A percentile compares a stretch with the other conserved stretches of the same genome.
Conservation (phyloP, 2,797 vertebrate species). For the Lacerta viridis region DNA sequence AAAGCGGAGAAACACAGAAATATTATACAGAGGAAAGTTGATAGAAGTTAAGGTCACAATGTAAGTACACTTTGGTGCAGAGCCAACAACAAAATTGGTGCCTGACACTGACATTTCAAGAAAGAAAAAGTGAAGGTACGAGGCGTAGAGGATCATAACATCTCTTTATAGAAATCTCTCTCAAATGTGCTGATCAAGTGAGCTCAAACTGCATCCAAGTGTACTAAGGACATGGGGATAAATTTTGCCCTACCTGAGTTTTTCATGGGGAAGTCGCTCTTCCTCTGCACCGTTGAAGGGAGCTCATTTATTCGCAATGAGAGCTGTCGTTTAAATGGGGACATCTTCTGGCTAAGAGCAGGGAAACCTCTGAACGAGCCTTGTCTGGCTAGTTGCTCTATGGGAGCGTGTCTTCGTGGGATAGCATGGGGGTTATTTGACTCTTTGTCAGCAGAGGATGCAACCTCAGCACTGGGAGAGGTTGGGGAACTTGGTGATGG, state of each 20-base stretch:
- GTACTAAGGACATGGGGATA: not conserved
- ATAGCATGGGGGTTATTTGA: slow-evolving; percentile 88
- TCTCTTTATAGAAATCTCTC: no score
- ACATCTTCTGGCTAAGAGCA: slow-evolving; percentile 96
- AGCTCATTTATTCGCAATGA: slow-evolving; percentile 97
- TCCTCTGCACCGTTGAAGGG: slow-evolving; percentile 96
- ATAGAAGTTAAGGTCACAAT: not conserved
- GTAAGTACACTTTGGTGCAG: not conserved
- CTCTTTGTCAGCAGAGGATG: slow-evolving; percentile 83
- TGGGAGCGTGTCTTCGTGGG: slow-evolving; percentile 93
- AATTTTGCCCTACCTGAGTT: slow-evolving; percentile 87
- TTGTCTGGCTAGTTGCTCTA: slow-evolving; percentile 94
- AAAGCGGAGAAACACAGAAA: not conserved
- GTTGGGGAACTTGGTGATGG: slow-evolving; percentile 84
- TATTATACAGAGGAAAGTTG: not conserved
- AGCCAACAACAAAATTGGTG: not conserved
- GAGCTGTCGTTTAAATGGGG: slow-evolving; percentile 96
- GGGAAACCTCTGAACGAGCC: slow-evolving; percentile 98
- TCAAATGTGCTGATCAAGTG: not conserved
- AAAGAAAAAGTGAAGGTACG: not conserved
- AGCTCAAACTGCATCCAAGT: not conserved
- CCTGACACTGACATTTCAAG: not conserved
- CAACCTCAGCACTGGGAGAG: slow-evolving; percentile 85
- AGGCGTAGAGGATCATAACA: not conserved
- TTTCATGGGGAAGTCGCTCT: slow-evolving; percentile 95